These are phyloP conservation scores for Neomicropteryx cornuta DNA, from an alignment of 1,140 invertebrate species.

Conservation along the genomic window DNA sequence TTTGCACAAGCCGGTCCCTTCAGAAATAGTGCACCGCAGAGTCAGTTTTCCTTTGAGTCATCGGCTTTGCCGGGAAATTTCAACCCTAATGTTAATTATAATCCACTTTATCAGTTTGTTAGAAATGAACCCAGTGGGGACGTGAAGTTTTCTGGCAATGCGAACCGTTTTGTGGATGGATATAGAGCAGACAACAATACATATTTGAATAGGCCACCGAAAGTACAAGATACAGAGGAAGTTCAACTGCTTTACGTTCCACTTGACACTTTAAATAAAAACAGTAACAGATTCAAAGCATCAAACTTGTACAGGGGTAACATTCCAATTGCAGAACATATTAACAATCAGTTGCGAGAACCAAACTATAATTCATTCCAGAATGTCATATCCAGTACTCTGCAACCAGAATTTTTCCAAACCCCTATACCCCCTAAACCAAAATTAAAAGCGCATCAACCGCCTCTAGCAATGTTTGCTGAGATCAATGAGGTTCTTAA, in stretches of 20 bases:
- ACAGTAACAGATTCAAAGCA: conserved; percentile 20
- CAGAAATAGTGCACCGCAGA: conserved; percentile 29
- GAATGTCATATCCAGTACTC: conserved; percentile 20
- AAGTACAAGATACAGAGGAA: conserved; percentile 43
- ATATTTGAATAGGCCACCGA: conserved; percentile 19
- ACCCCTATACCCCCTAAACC: conserved; percentile 35
- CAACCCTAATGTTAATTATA: conserved; percentile 9
- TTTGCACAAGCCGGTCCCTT: conserved; percentile 19
- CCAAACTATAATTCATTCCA: conserved; percentile 20
- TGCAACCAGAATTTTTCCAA: conserved; percentile 29
- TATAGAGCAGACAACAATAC: conserved; percentile 28
- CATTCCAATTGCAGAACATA: conserved; percentile 13
- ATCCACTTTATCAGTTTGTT: conserved; percentile 9
- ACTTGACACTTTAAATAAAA: conserved; percentile 52
- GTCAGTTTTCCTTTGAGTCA: conserved; percentile 23
- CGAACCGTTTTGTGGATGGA: conserved; percentile 30
- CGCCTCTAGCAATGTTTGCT: conserved; percentile 70
- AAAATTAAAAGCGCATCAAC: conserved; percentile 62
- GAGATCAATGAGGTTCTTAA: conserved; percentile 37
- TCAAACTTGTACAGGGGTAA: conserved; percentile 19
- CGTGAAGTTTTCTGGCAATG: conserved; percentile 18
- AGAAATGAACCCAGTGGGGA: conserved; percentile 23
- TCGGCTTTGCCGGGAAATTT: conserved; percentile 16
- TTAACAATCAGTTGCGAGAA: conserved; percentile 13
- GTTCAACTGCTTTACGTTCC: conserved; percentile 72